These are phyloP conservation scores for Pipistrellus nathusii DNA, from an alignment of 2,797 vertebrate genomes.

Conservation along the genomic window DNA sequence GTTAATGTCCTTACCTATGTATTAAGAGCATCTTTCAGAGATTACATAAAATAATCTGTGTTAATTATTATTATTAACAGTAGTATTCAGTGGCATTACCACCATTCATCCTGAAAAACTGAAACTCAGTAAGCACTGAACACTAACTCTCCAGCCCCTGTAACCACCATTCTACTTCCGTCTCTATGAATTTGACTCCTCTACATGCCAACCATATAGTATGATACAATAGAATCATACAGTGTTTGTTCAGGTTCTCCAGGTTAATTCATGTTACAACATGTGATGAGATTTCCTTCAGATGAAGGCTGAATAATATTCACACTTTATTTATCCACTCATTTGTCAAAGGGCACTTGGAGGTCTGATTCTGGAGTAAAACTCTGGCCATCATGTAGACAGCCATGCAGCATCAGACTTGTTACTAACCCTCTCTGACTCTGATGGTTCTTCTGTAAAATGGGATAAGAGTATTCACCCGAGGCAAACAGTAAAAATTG, in stretches of 20 bases:
- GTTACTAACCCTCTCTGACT: not conserved
- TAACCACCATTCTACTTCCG: not conserved
- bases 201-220: not conserved
- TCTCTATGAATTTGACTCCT: not conserved
- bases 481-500: not conserved
- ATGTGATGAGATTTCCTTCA: not conserved
- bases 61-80: not conserved
- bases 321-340: not conserved
- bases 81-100: not conserved
- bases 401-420: not conserved
- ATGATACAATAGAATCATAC: not conserved
- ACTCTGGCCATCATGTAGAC: not conserved
- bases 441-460: not conserved
- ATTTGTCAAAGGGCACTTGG: not conserved
- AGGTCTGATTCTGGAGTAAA: not conserved
- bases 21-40: not conserved
- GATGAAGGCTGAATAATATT: not conserved
- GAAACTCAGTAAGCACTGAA: not conserved
- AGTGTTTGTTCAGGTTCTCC: not conserved
- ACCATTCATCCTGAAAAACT: not conserved
- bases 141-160: not conserved
- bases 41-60: not conserved
- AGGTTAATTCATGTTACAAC: not conserved
- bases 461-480: not conserved
- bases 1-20: not conserved